Evolutionary conservation across 2,888 invertebrate genomes (phyloP).

Genomic region (Hirtodrosophila histrioides): DNA sequence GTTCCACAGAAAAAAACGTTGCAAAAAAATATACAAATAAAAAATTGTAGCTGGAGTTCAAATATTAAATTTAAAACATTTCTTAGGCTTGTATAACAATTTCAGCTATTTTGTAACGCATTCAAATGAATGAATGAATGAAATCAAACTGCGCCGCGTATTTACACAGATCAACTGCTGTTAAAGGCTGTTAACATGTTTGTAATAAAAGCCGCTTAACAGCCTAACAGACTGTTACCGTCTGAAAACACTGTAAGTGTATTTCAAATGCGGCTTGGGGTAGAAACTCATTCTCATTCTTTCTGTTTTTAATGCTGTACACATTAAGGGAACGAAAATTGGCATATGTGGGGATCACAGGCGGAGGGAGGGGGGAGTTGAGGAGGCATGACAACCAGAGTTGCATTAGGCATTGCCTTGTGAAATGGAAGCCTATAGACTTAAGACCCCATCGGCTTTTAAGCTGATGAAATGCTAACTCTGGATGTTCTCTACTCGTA

Average conservation of each 20-base stretch:
- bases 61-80: too few species aligned
- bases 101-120: too few species aligned
- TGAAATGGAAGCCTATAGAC: neutral
- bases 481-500: too few species aligned
- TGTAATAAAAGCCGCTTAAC: too few species aligned
- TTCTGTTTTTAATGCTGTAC: constrained; percentile 3
- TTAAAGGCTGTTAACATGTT: neutral
- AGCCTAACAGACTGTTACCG: neutral
- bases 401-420: neutral
- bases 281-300: neutral
- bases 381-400: constrained; percentile 11
- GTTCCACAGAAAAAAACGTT: neutral
- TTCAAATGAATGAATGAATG: too few species aligned
- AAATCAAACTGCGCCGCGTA: too few species aligned
- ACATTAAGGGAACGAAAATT: constrained; percentile 26
- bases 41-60: neutral
- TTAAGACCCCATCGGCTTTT: constrained; percentile 21
- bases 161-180: neutral
- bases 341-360: constrained; percentile 25
- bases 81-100: too few species aligned
- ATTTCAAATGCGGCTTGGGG: too few species aligned
- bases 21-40: constrained; percentile 17
- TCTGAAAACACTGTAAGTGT: too few species aligned
- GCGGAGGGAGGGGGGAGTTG: neutral
- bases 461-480: too few species aligned